These are phyloP conservation scores for Tinamus guttatus DNA, from an alignment of 2,113 vertebrate species.

Conservation along the genomic window DNA sequence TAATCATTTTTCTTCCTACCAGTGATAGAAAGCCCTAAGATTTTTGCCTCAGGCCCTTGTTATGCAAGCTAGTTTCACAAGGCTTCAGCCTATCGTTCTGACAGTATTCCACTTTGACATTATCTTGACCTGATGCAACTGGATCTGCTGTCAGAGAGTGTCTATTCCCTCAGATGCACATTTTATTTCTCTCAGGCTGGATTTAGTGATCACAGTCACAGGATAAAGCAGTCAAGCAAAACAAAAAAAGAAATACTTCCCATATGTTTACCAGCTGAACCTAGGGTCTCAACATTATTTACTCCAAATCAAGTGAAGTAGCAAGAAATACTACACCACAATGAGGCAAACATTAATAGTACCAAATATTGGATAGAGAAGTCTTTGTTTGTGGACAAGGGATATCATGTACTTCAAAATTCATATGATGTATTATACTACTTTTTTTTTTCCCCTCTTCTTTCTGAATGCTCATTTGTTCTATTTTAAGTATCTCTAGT, in stretches of 20 bases:
- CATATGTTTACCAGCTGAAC: not conserved
- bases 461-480: fast-evolving
- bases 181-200: not conserved
- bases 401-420: not conserved
- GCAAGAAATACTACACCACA: not conserved
- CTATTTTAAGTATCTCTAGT: not conserved
- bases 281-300: not conserved
- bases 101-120: not conserved
- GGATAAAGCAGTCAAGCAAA: not conserved
- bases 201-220: not conserved
- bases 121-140: not conserved
- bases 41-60: not conserved
- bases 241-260: not conserved
- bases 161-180: not conserved
- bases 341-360: not conserved
- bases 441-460: not conserved
- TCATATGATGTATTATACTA: not conserved
- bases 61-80: not conserved
- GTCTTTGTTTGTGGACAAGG: no score
- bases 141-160: fast-evolving
- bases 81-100: not conserved
- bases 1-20: not conserved
- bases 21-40: not conserved
- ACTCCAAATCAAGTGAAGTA: not conserved
- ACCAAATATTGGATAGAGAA: no score